Percentiles rank a stretch among this genome's conserved stretches.
Evolutionary conservation across 1,140 invertebrate species (phyloP).

Genomic region (Calephelis virginiensis): DNA sequence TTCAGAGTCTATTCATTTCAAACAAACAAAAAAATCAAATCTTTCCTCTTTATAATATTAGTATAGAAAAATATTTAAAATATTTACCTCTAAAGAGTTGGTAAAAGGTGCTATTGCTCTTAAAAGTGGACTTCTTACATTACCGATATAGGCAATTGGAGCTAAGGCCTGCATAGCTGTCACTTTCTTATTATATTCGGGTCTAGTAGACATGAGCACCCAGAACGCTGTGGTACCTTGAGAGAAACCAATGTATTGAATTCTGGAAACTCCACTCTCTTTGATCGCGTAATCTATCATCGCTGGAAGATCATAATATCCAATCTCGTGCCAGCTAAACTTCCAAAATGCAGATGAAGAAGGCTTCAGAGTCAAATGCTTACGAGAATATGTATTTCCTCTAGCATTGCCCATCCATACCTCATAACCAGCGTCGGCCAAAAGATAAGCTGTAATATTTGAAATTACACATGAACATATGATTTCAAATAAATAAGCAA

Average conservation of each 20-base stretch:
- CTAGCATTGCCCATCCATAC: conserved; percentile 85
- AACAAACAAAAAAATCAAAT: no score
- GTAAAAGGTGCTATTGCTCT: conserved; percentile 80
- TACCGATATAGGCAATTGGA: conserved; percentile 84
- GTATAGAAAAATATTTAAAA: background rate
- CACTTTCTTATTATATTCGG: conserved; percentile 84
- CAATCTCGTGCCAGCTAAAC: conserved; percentile 86
- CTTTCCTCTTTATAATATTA: background rate
- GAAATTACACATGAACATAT: no score
- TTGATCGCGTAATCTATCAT: conserved; percentile 85
- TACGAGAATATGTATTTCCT: conserved; percentile 81
- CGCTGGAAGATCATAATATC: conserved; percentile 86
- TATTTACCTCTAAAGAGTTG: conserved; percentile 80
- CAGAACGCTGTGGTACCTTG: conserved; percentile 82
- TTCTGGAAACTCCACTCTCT: conserved; percentile 72
- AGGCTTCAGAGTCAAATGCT: conserved; percentile 73
- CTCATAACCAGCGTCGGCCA: conserved; percentile 83
- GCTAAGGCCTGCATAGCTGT: conserved; percentile 83
- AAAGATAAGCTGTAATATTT: conserved; percentile 76
- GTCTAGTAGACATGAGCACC: conserved; percentile 81
- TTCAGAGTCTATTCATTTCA: no score
- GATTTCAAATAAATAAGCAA: no score
- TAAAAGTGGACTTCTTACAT: conserved; percentile 84
- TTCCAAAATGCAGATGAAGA: conserved; percentile 81
- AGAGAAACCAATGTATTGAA: conserved; percentile 81